Evolutionary conservation across 2,113 vertebrate species (phyloP).

Genomic region (Hepsetus odoe): DNA sequence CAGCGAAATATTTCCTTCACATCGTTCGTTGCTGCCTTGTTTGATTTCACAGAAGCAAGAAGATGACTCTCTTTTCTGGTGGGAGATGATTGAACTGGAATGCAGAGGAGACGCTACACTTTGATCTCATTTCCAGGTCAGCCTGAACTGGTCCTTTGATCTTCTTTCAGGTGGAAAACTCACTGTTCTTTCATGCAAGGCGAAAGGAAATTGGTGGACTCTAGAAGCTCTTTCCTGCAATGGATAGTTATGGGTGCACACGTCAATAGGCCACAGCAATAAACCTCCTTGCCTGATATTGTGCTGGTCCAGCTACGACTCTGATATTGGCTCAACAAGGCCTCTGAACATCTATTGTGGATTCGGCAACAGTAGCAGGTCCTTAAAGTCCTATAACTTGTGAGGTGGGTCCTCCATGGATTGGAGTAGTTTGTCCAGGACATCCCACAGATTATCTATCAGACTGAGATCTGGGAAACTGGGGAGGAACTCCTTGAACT

Average conservation of each 20-base stretch:
- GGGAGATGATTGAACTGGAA: slow-evolving; percentile 25
- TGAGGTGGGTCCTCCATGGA: no score
- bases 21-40: not conserved
- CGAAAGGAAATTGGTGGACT: not conserved
- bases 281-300: no score
- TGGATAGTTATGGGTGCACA: not conserved
- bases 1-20: not conserved
- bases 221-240: not conserved
- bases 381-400: no score
- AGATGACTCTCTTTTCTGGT: not conserved
- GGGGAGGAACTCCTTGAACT: no score
- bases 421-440: no score
- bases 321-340: no score
- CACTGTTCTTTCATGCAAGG: not conserved
- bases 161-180: slow-evolving; percentile 12
- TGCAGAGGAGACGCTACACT: slow-evolving; percentile 18
- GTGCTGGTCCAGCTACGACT: no score
- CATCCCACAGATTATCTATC: no score
- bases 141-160: slow-evolving; percentile 13
- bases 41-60: slow-evolving; percentile 9
- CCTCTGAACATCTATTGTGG: no score
- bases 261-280: no score
- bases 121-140: slow-evolving; percentile 30
- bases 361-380: no score
- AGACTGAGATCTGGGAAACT: no score